Base-by-base conservation (phyloP, 2,797 vertebrate genomes). In the Ara ararauna region DNA sequence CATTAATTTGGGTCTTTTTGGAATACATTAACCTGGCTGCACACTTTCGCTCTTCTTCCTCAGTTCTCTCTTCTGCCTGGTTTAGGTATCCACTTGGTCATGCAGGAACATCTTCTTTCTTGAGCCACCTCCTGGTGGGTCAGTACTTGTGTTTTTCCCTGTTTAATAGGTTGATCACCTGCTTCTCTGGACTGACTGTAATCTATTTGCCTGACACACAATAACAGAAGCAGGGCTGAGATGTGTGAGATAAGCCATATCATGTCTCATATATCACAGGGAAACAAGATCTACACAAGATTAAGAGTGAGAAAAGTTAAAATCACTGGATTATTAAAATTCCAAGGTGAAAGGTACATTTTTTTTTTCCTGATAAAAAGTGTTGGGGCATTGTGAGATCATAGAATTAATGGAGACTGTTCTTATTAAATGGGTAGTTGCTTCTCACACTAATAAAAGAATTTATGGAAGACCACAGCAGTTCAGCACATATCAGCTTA, bases 351-450 rank as follows among this genome's bases (percentile, higher is more conserved):
- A 83, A 93, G 26, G 8, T 38, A 9, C 3, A 1, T 17, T 50
- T 44, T 47, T 68, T 56, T 56, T 47, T n/a, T 20, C 27, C 24
- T n/a, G 22, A 30, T 74, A 71, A 85, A 29, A 65, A 38, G 3
- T 8, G 12, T 15, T 22, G 16, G 26, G 18, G 36, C 30, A 30
- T 20, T 40, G 40, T 51, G 74, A 65, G 67, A 64, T 68, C 19
- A 8, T 3, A 18, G 67, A 72, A 83, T 70, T 79, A 76, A 80
- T 45, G 54, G 54, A 66, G 64, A 66, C 62, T 13, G 12, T 20
- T 73, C 68, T 66, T 79, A 94, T 83, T 53, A 90, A 84, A 88
- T 44, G 79, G 51, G 62, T 74, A 70, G 61, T 77, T 87, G 79
- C 74, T 62, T 77, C 58, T 60, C 6, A 13, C 17, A 15, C 38